These are phyloP conservation scores for Paraescarpia echinospica DNA, from an alignment of 1,140 invertebrate species.

Conservation along the genomic window DNA sequence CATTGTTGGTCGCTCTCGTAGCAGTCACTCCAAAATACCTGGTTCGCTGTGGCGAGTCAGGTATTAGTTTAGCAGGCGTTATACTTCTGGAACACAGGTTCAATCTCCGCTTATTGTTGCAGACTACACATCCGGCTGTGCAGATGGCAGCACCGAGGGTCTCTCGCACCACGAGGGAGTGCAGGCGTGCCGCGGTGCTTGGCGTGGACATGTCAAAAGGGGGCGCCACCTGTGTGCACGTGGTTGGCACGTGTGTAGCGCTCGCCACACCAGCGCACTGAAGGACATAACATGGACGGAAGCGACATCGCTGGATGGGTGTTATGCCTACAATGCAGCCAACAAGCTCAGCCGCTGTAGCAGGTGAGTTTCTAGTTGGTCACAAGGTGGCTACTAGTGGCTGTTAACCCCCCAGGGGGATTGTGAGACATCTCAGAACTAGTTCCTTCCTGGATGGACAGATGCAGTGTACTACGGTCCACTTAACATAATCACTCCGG, in stretches of 20 bases:
- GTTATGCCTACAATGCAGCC: slow-evolving; percentile 51
- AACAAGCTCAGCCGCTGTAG: slow-evolving; percentile 41
- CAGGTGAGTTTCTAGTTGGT: slow-evolving; percentile 34
- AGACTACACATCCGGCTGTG: slow-evolving; percentile 47
- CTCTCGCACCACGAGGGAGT: slow-evolving; percentile 40
- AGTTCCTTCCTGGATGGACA: neutral
- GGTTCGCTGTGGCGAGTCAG: too few relatives aligned
- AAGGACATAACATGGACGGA: slow-evolving; percentile 43
- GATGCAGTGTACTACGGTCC: too few relatives aligned
- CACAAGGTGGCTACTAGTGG: neutral
- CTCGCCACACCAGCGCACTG: slow-evolving; percentile 37
- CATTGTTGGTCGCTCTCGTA: too few relatives aligned
- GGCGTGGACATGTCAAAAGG: slow-evolving; percentile 48
- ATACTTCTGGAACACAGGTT: too few relatives aligned
- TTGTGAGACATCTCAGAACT: slow-evolving; percentile 3
- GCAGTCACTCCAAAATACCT: too few relatives aligned
- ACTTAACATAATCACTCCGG: too few relatives aligned
- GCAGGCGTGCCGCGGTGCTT: slow-evolving; percentile 45
- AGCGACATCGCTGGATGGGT: slow-evolving; percentile 43
- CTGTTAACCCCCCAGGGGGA: neutral
- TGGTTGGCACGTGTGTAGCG: slow-evolving; percentile 50
- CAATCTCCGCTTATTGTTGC: neutral
- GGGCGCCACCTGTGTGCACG: slow-evolving; percentile 41
- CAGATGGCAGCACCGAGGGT: slow-evolving; percentile 43
- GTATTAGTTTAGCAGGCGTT: too few relatives aligned